phyloP scores from a whole-genome alignment of 2,113 vertebrate species.

The Cygnus buccinator region DNA sequence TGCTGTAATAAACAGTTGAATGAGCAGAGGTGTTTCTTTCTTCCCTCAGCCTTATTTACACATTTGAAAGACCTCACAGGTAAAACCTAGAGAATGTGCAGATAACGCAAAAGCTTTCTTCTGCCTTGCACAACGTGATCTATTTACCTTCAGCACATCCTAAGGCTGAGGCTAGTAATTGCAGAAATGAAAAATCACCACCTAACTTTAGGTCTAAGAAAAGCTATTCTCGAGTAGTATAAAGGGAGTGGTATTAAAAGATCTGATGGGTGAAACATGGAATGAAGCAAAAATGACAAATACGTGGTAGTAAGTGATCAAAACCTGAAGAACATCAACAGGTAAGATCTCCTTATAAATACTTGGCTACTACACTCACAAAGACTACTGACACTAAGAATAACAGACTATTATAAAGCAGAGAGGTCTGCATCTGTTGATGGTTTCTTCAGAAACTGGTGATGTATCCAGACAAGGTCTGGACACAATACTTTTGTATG shows the following conservation, averaged over 20 bases:
- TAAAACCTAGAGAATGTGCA: neutral
- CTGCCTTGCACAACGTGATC: neutral
- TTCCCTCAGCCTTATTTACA: neutral
- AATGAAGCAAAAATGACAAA: neutral
- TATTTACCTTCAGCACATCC: neutral
- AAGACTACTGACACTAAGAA: neutral
- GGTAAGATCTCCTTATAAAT: neutral
- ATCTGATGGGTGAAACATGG: neutral
- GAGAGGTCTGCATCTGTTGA: neutral
- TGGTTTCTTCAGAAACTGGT: neutral
- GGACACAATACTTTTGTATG: conserved; percentile 5
- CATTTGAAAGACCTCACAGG: conserved; percentile 5
- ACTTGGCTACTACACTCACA: neutral
- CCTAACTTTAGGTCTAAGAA: neutral
- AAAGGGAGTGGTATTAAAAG: neutral
- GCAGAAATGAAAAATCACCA: conserved; percentile 59
- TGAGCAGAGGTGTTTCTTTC: neutral
- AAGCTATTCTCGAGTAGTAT: neutral
- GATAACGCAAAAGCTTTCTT: neutral
- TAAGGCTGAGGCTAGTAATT: neutral
- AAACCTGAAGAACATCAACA: neutral
- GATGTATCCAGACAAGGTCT: neutral
- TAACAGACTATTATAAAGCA: neutral
- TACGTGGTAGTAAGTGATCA: neutral
- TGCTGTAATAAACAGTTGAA: conserved; percentile 24